phyloP scores from a whole-genome alignment of 1,140 invertebrate genomes.

The Chrysoperla carnea region DNA sequence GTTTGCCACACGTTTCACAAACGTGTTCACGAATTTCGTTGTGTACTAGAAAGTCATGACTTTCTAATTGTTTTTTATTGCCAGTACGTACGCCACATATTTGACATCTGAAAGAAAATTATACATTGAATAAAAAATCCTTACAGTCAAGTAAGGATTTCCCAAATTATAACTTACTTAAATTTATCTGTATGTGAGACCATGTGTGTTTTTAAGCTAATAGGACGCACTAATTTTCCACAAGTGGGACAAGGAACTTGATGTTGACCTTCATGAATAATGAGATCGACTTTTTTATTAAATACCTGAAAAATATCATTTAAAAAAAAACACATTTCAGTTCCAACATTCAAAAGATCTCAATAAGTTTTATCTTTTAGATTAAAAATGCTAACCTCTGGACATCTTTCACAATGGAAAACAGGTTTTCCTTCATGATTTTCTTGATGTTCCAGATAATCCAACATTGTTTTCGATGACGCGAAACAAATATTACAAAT shows the following conservation, averaged over 20 bases:
- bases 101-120: slow-evolving; percentile 10
- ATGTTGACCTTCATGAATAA: slow-evolving; percentile 10
- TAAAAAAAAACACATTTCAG: slow-evolving; percentile 1
- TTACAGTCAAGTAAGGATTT: not conserved
- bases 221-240: slow-evolving; percentile 9
- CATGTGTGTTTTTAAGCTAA: slow-evolving; percentile 12
- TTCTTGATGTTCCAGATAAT: slow-evolving; percentile 10
- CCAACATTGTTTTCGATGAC: slow-evolving; percentile 8
- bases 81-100: slow-evolving; percentile 9
- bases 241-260: slow-evolving; percentile 11
- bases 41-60: slow-evolving; percentile 11
- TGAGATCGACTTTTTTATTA: slow-evolving; percentile 6
- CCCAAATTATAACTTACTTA: slow-evolving; percentile 6
- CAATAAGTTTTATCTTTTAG: too few relatives aligned
- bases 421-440: slow-evolving; percentile 8
- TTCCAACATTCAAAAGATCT: too few relatives aligned
- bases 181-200: slow-evolving; percentile 11
- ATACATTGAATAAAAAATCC: not conserved
- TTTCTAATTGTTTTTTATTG: slow-evolving; percentile 4
- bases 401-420: slow-evolving; percentile 10
- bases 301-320: slow-evolving; percentile 7
- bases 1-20: slow-evolving; percentile 31
- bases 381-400: slow-evolving; percentile 3
- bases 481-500: slow-evolving; percentile 8
- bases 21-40: slow-evolving; percentile 10